phyloP scores from a whole-genome alignment of 2,888 invertebrate species.

The Dolichomitus sp. region DNA sequence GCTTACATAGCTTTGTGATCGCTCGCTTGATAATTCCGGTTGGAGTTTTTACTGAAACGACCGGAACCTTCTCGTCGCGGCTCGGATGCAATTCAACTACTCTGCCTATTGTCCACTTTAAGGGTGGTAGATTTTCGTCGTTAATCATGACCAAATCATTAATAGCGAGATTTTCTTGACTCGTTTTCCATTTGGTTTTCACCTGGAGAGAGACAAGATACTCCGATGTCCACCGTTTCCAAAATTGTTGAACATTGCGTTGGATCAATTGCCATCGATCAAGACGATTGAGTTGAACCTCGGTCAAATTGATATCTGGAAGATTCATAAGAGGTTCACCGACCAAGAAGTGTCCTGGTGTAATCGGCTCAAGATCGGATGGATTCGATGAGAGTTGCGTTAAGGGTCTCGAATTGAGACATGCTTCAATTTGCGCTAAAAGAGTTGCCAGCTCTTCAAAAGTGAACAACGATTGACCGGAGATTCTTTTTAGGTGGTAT shows the following conservation, averaged over 20 bases:
- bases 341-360: constrained; percentile 73
- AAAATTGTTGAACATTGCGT: constrained; percentile 67
- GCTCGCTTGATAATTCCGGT: constrained; percentile 51
- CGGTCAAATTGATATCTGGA: constrained; percentile 63
- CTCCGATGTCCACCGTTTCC: constrained; percentile 71
- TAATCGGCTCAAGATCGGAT: constrained; percentile 62
- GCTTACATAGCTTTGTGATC: constrained; percentile 30
- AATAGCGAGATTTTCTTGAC: neutral
- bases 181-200: constrained; percentile 68
- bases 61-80: constrained; percentile 50
- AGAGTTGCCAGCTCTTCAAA: constrained; percentile 72
- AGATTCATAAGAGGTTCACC: constrained; percentile 64
- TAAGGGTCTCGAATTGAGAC: constrained; percentile 69
- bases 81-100: constrained; percentile 56
- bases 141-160: constrained; percentile 57
- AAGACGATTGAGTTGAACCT: constrained; percentile 56
- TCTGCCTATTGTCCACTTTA: constrained; percentile 61
- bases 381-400: constrained; percentile 66
- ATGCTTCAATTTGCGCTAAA: constrained; percentile 65
- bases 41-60: constrained; percentile 57
- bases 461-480: constrained; percentile 68
- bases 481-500: constrained; percentile 72
- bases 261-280: constrained; percentile 71
- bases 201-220: constrained; percentile 72
- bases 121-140: constrained; percentile 51